phyloP scores from a whole-genome alignment of 2,797 vertebrate species.

The Acipenser ruthenus region DNA sequence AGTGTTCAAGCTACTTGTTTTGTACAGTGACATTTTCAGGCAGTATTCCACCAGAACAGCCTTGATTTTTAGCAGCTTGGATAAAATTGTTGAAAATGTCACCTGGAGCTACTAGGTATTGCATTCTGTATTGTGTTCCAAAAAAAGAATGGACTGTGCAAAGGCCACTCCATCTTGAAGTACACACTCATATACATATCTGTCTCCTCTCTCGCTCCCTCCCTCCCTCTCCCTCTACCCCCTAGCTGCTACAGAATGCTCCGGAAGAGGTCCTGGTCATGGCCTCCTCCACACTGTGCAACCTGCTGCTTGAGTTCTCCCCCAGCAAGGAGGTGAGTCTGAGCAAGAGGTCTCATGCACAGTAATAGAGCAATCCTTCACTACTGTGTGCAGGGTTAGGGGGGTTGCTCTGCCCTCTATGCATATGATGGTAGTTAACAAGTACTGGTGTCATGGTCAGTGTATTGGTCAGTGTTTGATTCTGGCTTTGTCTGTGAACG shows the following conservation, averaged over 20 bases:
- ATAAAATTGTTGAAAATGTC: too few relatives aligned
- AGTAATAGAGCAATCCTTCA: not conserved
- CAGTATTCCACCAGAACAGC: not conserved
- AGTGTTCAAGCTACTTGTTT: too few relatives aligned
- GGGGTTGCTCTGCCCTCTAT: not conserved
- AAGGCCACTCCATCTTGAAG: not conserved
- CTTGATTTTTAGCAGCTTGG: too few relatives aligned
- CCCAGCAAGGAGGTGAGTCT: slow-evolving; percentile 92
- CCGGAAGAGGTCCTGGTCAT: slow-evolving; percentile 95
- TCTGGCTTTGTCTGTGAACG: too few relatives aligned
- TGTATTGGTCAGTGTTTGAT: too few relatives aligned
- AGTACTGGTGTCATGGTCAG: too few relatives aligned
- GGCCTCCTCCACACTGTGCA: slow-evolving; percentile 97
- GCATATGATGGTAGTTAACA: too few relatives aligned
- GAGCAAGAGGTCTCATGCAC: not conserved
- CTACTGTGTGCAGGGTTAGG: not conserved
- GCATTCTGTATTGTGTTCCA: too few relatives aligned
- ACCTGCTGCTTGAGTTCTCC: slow-evolving; percentile 95
- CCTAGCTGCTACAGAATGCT: slow-evolving; percentile 91
- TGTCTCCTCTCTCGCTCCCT: not conserved
- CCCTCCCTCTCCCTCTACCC: slow-evolving; percentile 12
- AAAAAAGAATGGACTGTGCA: too few relatives aligned
- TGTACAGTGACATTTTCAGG: not conserved
- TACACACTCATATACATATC: not conserved
- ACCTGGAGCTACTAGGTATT: too few relatives aligned